Conservation (phyloP, 2,888 invertebrate genomes). For the Hesperia comma region DNA sequence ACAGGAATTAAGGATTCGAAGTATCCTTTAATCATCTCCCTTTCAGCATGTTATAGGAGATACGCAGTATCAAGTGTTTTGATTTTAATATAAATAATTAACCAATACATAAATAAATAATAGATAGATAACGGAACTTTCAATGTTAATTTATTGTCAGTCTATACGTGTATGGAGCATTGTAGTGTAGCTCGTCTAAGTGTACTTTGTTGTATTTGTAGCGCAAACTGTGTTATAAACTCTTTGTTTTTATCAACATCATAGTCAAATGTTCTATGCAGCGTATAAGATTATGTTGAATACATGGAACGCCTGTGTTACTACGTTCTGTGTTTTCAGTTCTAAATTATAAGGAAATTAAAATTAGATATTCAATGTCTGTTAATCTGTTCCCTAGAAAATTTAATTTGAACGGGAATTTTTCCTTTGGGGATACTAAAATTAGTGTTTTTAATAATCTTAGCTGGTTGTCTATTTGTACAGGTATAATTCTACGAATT, state of each 20-base stretch:
- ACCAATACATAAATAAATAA: constrained; percentile 39
- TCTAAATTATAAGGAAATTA: constrained; percentile 13
- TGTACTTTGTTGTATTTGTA: constrained; percentile 74
- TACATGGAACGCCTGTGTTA: background rate
- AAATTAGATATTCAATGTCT: constrained; percentile 35
- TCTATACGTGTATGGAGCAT: constrained; percentile 58
- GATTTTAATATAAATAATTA: constrained; percentile 36
- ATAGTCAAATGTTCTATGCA: constrained; percentile 54
- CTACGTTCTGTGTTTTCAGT: background rate
- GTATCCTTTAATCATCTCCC: background rate
- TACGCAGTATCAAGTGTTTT: constrained; percentile 44
- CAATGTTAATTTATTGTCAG: constrained; percentile 61
- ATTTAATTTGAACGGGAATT: constrained; percentile 30
- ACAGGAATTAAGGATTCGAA: background rate
- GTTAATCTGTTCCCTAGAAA: constrained; percentile 34
- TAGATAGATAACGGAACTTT: constrained; percentile 54
- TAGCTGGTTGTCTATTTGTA: constrained; percentile 36
- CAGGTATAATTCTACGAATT: constrained; percentile 34
- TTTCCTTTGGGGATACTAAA: constrained; percentile 20
- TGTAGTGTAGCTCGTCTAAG: constrained; percentile 74
- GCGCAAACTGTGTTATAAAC: constrained; percentile 67
- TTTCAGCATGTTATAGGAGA: constrained; percentile 18
- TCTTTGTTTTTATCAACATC: constrained; percentile 57
- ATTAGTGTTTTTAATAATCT: constrained; percentile 30
- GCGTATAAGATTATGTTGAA: constrained; percentile 37